These are phyloP conservation scores for Callyntrura guangdongensis DNA, from an alignment of 2,888 invertebrate genomes.

Conservation along the genomic window DNA sequence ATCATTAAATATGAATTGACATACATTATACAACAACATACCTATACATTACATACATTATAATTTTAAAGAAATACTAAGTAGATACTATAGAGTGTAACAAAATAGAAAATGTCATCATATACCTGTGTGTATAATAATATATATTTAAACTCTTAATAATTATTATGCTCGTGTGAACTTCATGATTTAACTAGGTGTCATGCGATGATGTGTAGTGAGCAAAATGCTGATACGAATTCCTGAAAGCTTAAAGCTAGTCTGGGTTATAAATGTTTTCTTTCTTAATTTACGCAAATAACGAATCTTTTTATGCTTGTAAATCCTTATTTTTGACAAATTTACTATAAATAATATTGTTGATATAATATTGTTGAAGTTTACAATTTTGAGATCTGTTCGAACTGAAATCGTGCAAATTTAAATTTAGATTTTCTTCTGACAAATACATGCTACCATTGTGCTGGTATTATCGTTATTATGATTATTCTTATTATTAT, in stretches of 20 bases:
- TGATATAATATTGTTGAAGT: constrained; percentile 40
- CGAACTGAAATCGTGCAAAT: constrained; percentile 65
- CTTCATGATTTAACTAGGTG: constrained; percentile 64
- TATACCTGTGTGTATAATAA: constrained; percentile 73
- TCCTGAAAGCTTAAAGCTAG: constrained; percentile 80
- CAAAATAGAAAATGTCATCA: constrained; percentile 67
- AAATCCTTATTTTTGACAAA: constrained; percentile 69
- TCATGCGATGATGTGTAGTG: constrained; percentile 61
- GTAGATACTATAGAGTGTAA: constrained; percentile 67
- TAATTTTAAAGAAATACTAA: constrained; percentile 26
- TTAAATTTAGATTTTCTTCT: constrained; percentile 46
- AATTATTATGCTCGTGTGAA: constrained; percentile 72
- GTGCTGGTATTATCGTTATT: constrained; percentile 41
- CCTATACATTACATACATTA: constrained; percentile 59
- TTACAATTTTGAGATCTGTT: constrained; percentile 60
- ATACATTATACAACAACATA: constrained; percentile 63
- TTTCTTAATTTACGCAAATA: constrained; percentile 63
- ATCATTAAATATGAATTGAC: constrained; percentile 73
- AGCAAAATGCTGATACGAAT: constrained; percentile 77
- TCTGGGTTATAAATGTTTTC: constrained; percentile 77
- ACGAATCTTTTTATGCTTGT: constrained; percentile 62
- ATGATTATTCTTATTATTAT: constrained; percentile 57
- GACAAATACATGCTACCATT: not conserved
- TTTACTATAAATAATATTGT: constrained; percentile 44
- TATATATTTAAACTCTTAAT: constrained; percentile 61